phyloP scores from a whole-genome alignment of 2,797 vertebrate species.

The Sebastes steindachneri region DNA sequence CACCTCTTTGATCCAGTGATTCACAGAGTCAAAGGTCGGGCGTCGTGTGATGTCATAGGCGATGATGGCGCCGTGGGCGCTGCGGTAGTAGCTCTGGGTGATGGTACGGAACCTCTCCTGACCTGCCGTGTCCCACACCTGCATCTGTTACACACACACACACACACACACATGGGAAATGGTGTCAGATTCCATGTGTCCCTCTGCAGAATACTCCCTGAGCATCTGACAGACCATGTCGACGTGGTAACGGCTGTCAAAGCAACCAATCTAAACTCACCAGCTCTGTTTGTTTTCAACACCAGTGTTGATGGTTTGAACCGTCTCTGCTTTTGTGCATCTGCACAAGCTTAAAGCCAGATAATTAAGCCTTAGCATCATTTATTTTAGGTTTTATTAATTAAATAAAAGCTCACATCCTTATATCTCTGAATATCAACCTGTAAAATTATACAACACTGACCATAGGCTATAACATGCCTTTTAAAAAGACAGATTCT shows the following conservation, averaged over 20 bases:
- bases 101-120: slow-evolving; percentile 96
- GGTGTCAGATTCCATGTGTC: slow-evolving; percentile 2
- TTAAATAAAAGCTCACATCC: background rate
- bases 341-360: background rate
- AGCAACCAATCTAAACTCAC: slow-evolving; percentile 29
- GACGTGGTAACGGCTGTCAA: slow-evolving; percentile 51
- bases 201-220: slow-evolving; percentile 35
- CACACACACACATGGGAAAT: background rate
- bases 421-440: background rate
- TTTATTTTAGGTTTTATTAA: background rate
- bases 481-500: background rate
- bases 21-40: slow-evolving; percentile 90
- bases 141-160: slow-evolving; percentile 84
- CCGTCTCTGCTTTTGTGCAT: background rate
- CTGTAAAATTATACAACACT: background rate
- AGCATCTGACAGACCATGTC: slow-evolving; percentile 25
- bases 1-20: slow-evolving; percentile 92
- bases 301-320: background rate
- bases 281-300: slow-evolving; percentile 8
- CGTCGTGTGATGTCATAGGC: slow-evolving; percentile 92
- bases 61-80: slow-evolving; percentile 92
- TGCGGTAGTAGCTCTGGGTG: slow-evolving; percentile 96
- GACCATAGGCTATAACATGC: background rate
- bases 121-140: slow-evolving; percentile 95
- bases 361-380: background rate